Percentiles rank a stretch among this genome's conserved stretches.
Conservation (phyloP, 2,888 invertebrate genomes). For the Busseola fusca region DNA sequence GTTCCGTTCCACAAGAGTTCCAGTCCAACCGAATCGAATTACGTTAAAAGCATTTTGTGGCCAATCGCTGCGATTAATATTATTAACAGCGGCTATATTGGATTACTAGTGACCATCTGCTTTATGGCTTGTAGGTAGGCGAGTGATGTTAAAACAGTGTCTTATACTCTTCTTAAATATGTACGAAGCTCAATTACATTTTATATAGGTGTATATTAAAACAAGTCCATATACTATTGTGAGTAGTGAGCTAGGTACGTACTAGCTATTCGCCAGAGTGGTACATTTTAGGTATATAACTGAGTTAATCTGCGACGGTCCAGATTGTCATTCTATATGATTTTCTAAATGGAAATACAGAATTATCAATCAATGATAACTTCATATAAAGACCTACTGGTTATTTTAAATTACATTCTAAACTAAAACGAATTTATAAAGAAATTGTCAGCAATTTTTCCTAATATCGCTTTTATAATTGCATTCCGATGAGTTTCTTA, state of each 20-base stretch:
- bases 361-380: neutral
- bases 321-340: neutral
- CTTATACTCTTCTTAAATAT: slow-evolving; percentile 31
- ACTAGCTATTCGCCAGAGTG: neutral
- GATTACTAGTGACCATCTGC: slow-evolving; percentile 78
- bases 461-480: slow-evolving; percentile 45
- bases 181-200: slow-evolving; percentile 27
- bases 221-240: slow-evolving; percentile 10
- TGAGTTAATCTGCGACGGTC: neutral
- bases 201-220: neutral
- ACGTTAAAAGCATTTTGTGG: slow-evolving; percentile 87
- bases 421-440: neutral
- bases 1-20: slow-evolving; percentile 82
- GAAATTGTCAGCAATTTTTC: slow-evolving; percentile 24
- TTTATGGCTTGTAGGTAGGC: slow-evolving; percentile 59
- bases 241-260: neutral
- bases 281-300: neutral
- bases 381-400: neutral
- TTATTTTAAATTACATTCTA: neutral
- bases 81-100: slow-evolving; percentile 80
- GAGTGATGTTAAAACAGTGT: slow-evolving; percentile 47
- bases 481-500: slow-evolving; percentile 53
- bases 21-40: slow-evolving; percentile 85
- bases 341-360: neutral
- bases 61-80: slow-evolving; percentile 86